Conservation (phyloP, 1,140 invertebrate species). For the Brachionus asplanchnoidis region DNA sequence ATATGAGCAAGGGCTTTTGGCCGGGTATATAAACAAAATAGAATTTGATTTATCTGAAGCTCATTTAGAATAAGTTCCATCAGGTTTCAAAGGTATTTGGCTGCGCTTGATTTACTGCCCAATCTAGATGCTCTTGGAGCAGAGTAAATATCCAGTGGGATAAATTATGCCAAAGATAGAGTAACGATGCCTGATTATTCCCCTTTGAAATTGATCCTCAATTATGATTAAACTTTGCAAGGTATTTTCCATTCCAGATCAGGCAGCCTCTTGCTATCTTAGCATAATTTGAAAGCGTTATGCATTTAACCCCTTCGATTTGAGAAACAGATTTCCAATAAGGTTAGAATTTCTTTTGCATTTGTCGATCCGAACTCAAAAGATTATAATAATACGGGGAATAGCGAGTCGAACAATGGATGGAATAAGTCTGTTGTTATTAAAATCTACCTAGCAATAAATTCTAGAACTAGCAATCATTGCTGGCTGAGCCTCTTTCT, state of each 20-base stretch:
- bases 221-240: constrained; percentile 18
- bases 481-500: neutral
- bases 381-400: constrained; percentile 31
- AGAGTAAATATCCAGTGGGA: neutral
- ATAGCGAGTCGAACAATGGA: neutral
- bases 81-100: neutral
- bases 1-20: neutral
- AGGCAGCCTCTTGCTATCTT: neutral
- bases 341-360: neutral
- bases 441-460: neutral
- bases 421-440: constrained; percentile 22
- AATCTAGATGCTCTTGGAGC: neutral
- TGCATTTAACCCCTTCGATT: constrained; percentile 35
- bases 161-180: constrained; percentile 16
- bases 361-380: neutral
- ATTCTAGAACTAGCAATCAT: neutral
- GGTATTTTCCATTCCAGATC: neutral
- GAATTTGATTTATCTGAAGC: neutral
- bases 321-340: constrained; percentile 17
- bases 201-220: neutral
- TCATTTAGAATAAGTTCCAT: neutral
- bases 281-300: constrained; percentile 34
- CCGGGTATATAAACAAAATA: neutral
- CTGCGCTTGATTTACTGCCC: neutral
- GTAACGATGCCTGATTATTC: neutral